phyloP scores from a whole-genome alignment of 2,888 invertebrate species.

The Heliconius hortense region DNA sequence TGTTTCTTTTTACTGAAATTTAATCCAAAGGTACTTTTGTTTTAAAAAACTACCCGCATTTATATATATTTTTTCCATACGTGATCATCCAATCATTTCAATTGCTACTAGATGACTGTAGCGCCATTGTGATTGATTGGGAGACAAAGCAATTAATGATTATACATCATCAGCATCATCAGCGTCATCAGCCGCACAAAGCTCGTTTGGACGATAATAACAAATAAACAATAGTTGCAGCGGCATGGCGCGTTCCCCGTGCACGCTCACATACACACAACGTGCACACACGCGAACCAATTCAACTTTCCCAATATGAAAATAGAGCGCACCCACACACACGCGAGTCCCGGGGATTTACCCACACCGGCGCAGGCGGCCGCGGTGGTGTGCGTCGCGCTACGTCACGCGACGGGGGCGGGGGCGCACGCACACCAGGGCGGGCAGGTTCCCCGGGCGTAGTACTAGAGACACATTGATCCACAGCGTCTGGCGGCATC shows the following conservation, averaged over 20 bases:
- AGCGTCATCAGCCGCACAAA: constrained; percentile 14
- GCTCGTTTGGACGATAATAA: constrained; percentile 63
- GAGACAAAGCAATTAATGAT: constrained; percentile 22
- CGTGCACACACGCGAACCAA: constrained; percentile 67
- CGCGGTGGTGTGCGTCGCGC: constrained; percentile 38
- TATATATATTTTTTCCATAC: neutral
- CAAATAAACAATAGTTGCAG: constrained; percentile 67
- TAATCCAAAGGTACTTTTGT: neutral
- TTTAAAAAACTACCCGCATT: neutral
- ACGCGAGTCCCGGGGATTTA: constrained; percentile 41
- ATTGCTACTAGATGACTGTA: constrained; percentile 11
- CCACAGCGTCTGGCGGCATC: constrained; percentile 81
- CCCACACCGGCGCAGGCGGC: constrained; percentile 52
- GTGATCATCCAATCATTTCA: neutral
- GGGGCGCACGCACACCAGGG: constrained; percentile 54
- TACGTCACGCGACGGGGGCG: constrained; percentile 48
- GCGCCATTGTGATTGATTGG: constrained; percentile 22
- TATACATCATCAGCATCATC: constrained; percentile 17
- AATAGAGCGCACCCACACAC: constrained; percentile 69
- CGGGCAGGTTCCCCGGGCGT: constrained; percentile 75
- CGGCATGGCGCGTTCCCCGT: constrained; percentile 54
- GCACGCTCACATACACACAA: constrained; percentile 59
- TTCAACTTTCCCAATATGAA: constrained; percentile 71
- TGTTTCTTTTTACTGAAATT: neutral
- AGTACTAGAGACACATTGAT: constrained; percentile 83